Evolutionary conservation across 53 echinoderm and acorn worm genomes (phyloP).

Genomic region (Paracentrotus lividus): DNA sequence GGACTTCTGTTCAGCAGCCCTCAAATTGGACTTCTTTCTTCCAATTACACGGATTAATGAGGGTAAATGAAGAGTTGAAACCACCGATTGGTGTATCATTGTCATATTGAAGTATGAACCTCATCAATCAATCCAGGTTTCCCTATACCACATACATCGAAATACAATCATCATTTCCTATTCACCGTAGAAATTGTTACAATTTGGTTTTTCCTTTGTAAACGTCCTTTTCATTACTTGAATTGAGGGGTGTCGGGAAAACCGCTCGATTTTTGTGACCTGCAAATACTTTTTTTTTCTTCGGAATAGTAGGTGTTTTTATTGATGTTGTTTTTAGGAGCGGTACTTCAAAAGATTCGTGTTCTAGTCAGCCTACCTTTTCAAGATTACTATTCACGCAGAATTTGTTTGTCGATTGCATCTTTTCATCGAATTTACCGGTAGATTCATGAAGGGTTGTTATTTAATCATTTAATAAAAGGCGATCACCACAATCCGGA

Average conservation of each 20-base stretch:
- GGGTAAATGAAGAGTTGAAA: background rate
- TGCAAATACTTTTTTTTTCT: slow-evolving; percentile 14
- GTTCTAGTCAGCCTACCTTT: slow-evolving; percentile 10
- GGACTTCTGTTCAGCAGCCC: background rate
- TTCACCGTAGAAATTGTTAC: slow-evolving; percentile 34
- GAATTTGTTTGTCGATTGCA: slow-evolving; percentile 43
- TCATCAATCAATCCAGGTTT: background rate
- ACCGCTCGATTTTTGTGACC: slow-evolving; percentile 7
- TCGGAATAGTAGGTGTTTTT: background rate
- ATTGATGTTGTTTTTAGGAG: slow-evolving; percentile 31
- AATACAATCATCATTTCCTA: slow-evolving; percentile 31
- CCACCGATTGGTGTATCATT: background rate
- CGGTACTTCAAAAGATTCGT: slow-evolving; percentile 50
- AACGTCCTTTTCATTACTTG: background rate
- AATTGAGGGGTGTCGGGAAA: background rate
- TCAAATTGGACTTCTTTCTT: background rate
- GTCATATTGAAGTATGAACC: background rate
- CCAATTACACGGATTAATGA: background rate
- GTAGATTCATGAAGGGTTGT: slow-evolving; percentile 33
- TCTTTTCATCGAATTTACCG: slow-evolving; percentile 47
- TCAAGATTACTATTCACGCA: background rate
- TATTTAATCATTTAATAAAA: slow-evolving; percentile 31
- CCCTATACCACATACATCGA: background rate
- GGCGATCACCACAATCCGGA: slow-evolving; percentile 42
- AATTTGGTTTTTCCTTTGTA: slow-evolving; percentile 41